Evolutionary conservation across 2,797 vertebrate genomes (phyloP).

Genomic region (Uromys caudimaculatus): DNA sequence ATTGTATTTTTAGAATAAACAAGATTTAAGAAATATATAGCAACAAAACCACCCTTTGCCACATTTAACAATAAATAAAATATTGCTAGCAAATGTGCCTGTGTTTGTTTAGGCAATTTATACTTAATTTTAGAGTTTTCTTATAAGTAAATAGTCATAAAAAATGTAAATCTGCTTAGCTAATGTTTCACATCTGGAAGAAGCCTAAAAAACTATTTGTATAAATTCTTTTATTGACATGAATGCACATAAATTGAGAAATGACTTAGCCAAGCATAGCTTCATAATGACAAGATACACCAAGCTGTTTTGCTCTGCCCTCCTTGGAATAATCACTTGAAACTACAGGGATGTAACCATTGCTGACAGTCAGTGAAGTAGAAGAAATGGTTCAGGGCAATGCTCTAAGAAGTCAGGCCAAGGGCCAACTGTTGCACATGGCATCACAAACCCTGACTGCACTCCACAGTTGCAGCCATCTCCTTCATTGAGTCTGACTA

Average conservation of each 20-base stretch:
- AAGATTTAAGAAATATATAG: constrained; percentile 50
- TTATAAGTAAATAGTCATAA: constrained; percentile 43
- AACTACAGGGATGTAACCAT: not conserved
- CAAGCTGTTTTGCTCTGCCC: not conserved
- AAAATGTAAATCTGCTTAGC: constrained; percentile 61
- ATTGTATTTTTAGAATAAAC: constrained; percentile 65
- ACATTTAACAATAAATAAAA: constrained; percentile 67
- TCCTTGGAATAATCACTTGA: not conserved
- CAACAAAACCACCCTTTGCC: not conserved
- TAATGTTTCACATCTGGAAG: constrained; percentile 51
- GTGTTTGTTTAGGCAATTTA: constrained; percentile 38
- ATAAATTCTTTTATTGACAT: constrained; percentile 43
- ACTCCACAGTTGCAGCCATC: not conserved
- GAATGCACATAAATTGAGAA: constrained; percentile 26
- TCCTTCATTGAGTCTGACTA: not conserved
- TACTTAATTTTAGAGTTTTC: constrained; percentile 56
- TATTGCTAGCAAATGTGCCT: constrained; percentile 64
- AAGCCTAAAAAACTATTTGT: not conserved
- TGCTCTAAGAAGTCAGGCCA: not conserved
- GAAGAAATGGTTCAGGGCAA: not conserved
- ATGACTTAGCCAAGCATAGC: not conserved
- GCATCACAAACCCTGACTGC: not conserved
- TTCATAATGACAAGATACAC: not conserved
- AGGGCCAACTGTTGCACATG: not conserved
- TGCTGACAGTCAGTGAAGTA: not conserved